These are phyloP conservation scores for Troilus luridus DNA, from an alignment of 2,888 invertebrate species.

Conservation along the genomic window DNA sequence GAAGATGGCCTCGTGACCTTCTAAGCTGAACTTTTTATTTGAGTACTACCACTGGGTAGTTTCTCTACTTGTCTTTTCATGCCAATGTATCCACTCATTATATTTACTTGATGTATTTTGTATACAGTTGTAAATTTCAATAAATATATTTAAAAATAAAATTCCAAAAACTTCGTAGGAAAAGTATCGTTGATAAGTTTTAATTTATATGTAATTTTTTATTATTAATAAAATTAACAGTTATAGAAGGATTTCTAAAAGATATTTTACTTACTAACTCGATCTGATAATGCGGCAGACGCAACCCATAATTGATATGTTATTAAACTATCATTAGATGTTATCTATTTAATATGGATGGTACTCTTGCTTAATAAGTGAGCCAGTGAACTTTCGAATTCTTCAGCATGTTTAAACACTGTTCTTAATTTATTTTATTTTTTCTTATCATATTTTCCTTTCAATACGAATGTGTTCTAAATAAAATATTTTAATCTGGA, in stretches of 20 bases:
- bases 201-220: background rate
- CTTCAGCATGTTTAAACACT: background rate
- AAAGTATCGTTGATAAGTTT: background rate
- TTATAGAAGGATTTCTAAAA: background rate
- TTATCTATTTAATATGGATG: conserved; percentile 19
- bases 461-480: background rate
- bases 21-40: no score
- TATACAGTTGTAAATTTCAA: no score
- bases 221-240: background rate
- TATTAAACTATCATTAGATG: conserved; percentile 13
- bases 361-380: background rate
- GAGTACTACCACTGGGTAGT: no score
- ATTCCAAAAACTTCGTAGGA: no score
- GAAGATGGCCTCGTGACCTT: no score
- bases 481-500: background rate
- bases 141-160: no score
- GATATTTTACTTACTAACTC: background rate
- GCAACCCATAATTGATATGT: background rate
- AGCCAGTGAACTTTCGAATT: conserved; percentile 15
- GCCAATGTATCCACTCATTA: no score
- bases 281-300: background rate
- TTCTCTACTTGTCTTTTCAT: no score
- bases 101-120: no score
- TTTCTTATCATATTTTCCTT: background rate
- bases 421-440: background rate